Conservation (phyloP, 2,888 invertebrate species). For the Noctuana brunneofusca region DNA sequence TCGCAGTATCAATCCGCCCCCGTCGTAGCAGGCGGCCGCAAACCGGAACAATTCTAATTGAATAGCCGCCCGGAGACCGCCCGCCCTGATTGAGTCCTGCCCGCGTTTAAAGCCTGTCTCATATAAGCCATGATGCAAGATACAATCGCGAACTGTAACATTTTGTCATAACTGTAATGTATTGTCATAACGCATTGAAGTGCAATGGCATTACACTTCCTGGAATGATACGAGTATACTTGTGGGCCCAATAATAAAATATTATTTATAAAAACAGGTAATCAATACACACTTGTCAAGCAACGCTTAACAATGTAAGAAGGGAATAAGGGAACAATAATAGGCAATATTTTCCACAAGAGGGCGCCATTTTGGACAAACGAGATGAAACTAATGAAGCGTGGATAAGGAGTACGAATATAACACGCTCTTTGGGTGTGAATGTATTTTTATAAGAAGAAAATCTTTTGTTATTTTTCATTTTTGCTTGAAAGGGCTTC, state of each 20-base stretch:
- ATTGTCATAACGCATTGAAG: too few species aligned
- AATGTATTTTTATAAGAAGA: background rate
- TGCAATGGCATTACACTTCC: too few species aligned
- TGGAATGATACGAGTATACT: too few species aligned
- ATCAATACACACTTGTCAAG: background rate
- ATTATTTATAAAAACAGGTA: background rate
- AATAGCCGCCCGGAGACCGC: background rate
- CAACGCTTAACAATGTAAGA: background rate
- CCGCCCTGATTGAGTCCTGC: constrained; percentile 1
- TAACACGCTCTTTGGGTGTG: background rate
- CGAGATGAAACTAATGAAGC: constrained; percentile 6
- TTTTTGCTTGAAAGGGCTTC: background rate
- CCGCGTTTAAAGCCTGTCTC: background rate
- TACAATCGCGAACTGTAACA: background rate
- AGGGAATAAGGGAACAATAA: constrained; percentile 4
- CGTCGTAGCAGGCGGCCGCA: background rate
- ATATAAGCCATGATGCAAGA: background rate
- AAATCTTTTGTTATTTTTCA: background rate
- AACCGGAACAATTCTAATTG: constrained; percentile 1
- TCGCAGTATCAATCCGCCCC: background rate
- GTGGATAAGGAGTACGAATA: background rate
- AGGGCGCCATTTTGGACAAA: background rate
- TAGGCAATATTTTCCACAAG: constrained; percentile 2
- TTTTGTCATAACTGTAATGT: too few species aligned
- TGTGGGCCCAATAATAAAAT: too few species aligned